These are phyloP conservation scores for Hypsibius dujardini DNA, from an alignment of 1,140 invertebrate genomes.

Conservation along the genomic window DNA sequence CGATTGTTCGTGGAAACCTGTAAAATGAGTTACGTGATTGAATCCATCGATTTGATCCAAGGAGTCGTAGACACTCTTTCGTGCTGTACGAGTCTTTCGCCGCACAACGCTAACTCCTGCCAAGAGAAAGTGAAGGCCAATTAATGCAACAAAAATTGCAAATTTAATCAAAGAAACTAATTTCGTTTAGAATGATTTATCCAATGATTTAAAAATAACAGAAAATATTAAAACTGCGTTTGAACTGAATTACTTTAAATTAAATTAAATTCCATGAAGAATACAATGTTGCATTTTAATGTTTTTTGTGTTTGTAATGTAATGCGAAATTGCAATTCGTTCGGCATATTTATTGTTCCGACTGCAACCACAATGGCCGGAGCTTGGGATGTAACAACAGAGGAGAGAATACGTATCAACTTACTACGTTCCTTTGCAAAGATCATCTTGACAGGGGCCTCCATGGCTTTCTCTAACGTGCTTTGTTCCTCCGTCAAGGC, in stretches of 20 bases:
- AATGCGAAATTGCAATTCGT: no score
- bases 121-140: no score
- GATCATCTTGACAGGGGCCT: neutral
- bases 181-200: neutral
- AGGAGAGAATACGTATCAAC: neutral
- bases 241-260: no score
- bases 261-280: no score
- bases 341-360: no score
- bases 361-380: neutral
- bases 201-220: neutral
- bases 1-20: no score
- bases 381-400: neutral
- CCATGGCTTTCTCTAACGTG: neutral
- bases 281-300: no score
- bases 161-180: neutral
- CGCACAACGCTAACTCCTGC: neutral
- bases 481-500: neutral
- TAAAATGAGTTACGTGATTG: neutral
- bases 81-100: neutral
- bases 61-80: neutral
- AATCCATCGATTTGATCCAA: neutral
- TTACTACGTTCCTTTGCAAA: neutral
- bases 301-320: neutral
- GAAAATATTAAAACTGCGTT: no score
- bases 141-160: no score